phyloP scores from a whole-genome alignment of 2,797 vertebrate genomes.

The Labroides dimidiatus region DNA sequence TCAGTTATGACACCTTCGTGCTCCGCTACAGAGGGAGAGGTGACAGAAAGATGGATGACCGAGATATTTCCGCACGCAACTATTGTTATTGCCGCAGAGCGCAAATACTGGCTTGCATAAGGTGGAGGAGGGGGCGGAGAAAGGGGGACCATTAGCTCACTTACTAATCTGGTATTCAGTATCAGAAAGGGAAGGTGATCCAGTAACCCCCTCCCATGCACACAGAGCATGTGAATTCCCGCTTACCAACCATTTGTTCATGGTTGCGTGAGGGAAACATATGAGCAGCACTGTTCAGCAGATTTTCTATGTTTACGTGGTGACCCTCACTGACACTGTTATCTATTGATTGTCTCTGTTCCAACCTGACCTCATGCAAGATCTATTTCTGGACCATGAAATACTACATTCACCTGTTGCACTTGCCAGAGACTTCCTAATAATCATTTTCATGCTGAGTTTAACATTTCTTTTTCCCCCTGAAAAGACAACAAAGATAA shows the following conservation, averaged over 20 bases:
- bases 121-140: slow-evolving; percentile 35
- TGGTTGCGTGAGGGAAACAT: slow-evolving; percentile 60
- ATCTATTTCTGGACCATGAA: slow-evolving; percentile 1
- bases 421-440: slow-evolving; percentile 5
- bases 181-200: slow-evolving; percentile 76
- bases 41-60: slow-evolving; percentile 85
- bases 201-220: slow-evolving; percentile 32
- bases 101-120: slow-evolving; percentile 60
- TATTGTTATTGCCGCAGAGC: slow-evolving; percentile 78
- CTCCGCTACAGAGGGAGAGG: slow-evolving; percentile 68
- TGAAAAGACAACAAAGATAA: neutral
- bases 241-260: slow-evolving; percentile 21
- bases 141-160: slow-evolving; percentile 74
- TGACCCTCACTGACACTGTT: slow-evolving; percentile 48
- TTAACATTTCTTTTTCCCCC: neutral
- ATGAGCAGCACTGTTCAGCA: slow-evolving; percentile 43
- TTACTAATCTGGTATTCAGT: slow-evolving; percentile 80
- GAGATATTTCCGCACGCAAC: slow-evolving; percentile 85
- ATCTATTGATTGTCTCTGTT: slow-evolving; percentile 54
- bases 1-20: slow-evolving; percentile 75
- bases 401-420: slow-evolving; percentile 26
- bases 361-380: slow-evolving; percentile 18
- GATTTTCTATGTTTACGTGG: slow-evolving; percentile 33
- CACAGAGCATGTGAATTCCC: slow-evolving; percentile 22
- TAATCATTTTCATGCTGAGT: neutral